Evolutionary conservation across 2,797 vertebrate genomes (phyloP).

Genomic region (Hirundo rustica): DNA sequence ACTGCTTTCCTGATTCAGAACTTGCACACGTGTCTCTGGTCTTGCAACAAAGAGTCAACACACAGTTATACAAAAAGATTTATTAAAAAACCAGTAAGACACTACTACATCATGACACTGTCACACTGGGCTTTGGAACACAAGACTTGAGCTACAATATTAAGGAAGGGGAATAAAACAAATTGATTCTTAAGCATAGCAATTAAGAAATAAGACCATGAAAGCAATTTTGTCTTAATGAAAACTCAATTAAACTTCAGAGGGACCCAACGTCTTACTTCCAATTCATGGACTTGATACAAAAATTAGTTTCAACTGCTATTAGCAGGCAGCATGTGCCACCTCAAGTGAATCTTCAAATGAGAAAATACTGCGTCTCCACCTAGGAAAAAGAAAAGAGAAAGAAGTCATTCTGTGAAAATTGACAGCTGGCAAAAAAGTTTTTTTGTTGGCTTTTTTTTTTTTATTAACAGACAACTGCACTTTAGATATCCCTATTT

Average conservation of each 20-base stretch:
- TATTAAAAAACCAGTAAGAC: constrained; percentile 85
- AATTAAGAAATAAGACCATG: constrained; percentile 83
- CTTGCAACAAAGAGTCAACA: constrained; percentile 55
- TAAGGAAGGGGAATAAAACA: constrained; percentile 75
- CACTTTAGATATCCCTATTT: constrained; percentile 79
- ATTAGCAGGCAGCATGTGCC: constrained; percentile 81
- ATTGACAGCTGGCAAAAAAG: constrained; percentile 59
- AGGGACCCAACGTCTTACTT: constrained; percentile 80
- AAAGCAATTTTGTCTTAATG: constrained; percentile 82
- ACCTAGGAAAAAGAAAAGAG: constrained; percentile 85
- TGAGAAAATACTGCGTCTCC: constrained; percentile 85
- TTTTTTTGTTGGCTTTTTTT: not conserved
- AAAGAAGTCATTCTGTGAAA: constrained; percentile 71
- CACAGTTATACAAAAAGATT: constrained; percentile 83
- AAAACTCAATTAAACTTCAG: constrained; percentile 81
- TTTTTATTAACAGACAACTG: constrained; percentile 76
- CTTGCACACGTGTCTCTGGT: not conserved
- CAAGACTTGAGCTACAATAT: constrained; percentile 81
- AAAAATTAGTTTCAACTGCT: constrained; percentile 86
- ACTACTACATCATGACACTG: constrained; percentile 82
- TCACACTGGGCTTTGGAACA: constrained; percentile 83
- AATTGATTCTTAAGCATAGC: constrained; percentile 79
- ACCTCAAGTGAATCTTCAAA: constrained; percentile 84
- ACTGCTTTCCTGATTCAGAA: not conserved
- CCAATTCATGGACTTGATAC: constrained; percentile 79